These are phyloP conservation scores for Acanthiza pusilla DNA, from an alignment of 2,797 vertebrate genomes.

Conservation along the genomic window DNA sequence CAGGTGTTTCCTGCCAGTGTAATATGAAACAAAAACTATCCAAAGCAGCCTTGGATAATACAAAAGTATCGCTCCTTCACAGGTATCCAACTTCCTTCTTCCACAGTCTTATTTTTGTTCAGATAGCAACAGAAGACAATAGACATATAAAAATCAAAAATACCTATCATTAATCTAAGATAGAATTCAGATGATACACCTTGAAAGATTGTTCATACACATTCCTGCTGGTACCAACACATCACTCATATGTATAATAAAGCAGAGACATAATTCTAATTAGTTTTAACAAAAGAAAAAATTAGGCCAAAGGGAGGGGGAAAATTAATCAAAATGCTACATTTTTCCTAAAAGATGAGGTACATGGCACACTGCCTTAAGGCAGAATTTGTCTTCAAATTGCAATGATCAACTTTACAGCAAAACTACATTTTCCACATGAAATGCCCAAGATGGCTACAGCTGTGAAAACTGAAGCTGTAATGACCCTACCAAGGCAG, in stretches of 20 bases:
- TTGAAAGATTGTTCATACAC: neutral
- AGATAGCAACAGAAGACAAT: neutral
- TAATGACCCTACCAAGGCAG: neutral
- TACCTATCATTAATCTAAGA: neutral
- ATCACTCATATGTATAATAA: fast-evolving
- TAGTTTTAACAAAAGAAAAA: neutral
- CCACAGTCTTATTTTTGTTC: neutral
- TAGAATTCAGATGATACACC: neutral
- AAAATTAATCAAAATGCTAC: neutral
- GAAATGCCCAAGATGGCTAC: neutral
- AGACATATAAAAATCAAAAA: neutral
- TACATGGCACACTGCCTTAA: neutral
- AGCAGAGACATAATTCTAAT: neutral
- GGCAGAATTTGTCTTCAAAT: neutral
- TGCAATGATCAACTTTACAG: neutral
- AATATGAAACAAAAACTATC: neutral
- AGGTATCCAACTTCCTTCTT: neutral
- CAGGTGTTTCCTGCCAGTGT: slow-evolving; percentile 43
- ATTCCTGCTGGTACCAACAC: neutral
- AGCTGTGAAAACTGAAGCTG: neutral
- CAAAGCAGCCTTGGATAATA: neutral
- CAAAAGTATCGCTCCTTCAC: neutral
- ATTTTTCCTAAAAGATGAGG: neutral
- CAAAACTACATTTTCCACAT: neutral
- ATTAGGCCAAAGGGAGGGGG: neutral